Percentiles rank a stretch among this genome's conserved stretches.
Conservation (phyloP, 2,888 invertebrate species). For the Galeruca laticollis region DNA sequence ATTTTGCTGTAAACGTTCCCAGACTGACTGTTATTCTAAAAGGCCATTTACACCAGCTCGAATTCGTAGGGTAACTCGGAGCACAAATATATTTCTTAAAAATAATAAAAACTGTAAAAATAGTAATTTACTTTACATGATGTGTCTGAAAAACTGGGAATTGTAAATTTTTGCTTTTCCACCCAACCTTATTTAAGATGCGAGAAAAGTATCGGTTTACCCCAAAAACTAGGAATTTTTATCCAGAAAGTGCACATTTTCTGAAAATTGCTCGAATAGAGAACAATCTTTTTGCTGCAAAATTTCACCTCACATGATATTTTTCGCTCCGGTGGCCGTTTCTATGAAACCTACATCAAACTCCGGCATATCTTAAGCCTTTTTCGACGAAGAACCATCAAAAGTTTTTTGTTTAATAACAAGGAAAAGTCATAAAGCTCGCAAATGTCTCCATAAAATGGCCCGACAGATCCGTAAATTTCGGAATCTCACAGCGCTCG, state of each 20-base stretch:
- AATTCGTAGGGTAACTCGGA: not conserved
- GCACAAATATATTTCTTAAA: too few relatives aligned
- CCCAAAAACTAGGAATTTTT: too few relatives aligned
- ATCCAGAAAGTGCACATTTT: too few relatives aligned
- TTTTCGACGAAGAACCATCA: constrained; percentile 37
- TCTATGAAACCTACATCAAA: constrained; percentile 20
- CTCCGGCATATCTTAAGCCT: constrained; percentile 40
- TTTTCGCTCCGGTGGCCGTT: not conserved
- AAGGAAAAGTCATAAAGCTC: constrained; percentile 45
- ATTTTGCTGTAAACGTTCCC: constrained; percentile 39
- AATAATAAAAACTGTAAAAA: too few relatives aligned
- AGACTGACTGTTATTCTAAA: constrained; percentile 28
- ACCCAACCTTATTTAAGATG: too few relatives aligned
- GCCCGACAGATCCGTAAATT: constrained; percentile 44
- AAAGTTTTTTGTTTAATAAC: constrained; percentile 45
- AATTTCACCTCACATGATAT: too few relatives aligned
- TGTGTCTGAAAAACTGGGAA: too few relatives aligned
- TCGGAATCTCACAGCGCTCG: constrained; percentile 33
- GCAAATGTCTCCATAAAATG: constrained; percentile 48
- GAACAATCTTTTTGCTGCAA: too few relatives aligned
- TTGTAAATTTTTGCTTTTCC: too few relatives aligned
- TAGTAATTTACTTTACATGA: too few relatives aligned
- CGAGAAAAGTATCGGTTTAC: too few relatives aligned
- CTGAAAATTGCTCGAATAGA: too few relatives aligned
- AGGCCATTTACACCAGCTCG: constrained; percentile 6